Evolutionary conservation across 2,888 invertebrate genomes (phyloP).

Genomic region (Eupithecia subumbrata): DNA sequence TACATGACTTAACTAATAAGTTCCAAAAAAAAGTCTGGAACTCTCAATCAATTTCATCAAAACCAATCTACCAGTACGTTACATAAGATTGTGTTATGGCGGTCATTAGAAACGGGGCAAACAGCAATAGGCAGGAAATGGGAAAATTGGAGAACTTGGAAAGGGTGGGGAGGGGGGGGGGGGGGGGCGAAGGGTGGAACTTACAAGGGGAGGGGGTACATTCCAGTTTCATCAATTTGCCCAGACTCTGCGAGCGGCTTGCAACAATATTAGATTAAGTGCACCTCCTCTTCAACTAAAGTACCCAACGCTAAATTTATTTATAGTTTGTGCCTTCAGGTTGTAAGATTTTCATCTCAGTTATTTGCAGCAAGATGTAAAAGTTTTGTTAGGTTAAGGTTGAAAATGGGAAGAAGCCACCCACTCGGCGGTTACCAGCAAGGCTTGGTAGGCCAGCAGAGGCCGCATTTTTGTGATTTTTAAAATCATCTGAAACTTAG

Average conservation of each 20-base stretch:
- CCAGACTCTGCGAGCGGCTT: background rate
- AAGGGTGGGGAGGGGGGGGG: background rate
- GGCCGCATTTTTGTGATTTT: too few relatives aligned
- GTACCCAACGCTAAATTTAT: background rate
- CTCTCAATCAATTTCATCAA: background rate
- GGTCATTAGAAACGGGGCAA: background rate
- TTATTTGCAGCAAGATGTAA: too few relatives aligned
- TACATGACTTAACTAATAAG: too few relatives aligned
- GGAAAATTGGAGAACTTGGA: background rate
- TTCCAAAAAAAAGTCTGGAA: background rate
- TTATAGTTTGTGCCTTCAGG: background rate
- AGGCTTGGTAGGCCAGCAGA: too few relatives aligned
- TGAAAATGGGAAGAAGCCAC: too few relatives aligned
- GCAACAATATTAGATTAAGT: background rate
- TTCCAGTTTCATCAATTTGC: background rate
- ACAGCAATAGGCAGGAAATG: background rate
- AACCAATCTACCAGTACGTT: background rate
- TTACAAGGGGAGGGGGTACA: background rate
- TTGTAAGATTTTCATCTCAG: background rate
- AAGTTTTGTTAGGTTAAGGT: too few relatives aligned
- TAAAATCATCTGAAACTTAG: too few relatives aligned
- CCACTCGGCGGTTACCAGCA: too few relatives aligned
- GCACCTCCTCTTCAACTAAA: background rate
- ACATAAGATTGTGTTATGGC: background rate
- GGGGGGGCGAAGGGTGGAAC: background rate